Evolutionary conservation across 2,888 invertebrate species (phyloP), one percentile per base, ranked within the genome.

Genomic region (Aspidapion aeneum): DNA sequence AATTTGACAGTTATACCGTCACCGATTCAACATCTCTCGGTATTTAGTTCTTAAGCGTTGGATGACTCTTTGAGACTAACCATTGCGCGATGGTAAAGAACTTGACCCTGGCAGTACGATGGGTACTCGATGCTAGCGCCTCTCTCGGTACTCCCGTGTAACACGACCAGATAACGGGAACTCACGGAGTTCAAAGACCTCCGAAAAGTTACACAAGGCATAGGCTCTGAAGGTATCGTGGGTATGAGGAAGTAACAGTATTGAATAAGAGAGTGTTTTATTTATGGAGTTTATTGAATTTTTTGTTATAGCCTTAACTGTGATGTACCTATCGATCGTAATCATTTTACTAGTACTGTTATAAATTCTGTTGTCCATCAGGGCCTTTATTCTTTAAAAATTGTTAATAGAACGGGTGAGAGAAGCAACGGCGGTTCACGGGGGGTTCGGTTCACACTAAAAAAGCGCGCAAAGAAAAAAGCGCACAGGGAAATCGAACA

Each of bases 81-180:
- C 75, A 75, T 73, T 73, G 71, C 72, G 71, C 71, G 66, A 74
- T 72, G 73, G 73, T 79, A 80, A 80, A 35, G 35, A 35, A 79
- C 79, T 80, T 80, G 80, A 80, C 80, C 80, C 77, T 80, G 78
- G 75, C 74, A 75, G 74, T 74, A 71, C 71, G 72, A 67, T 69
- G 69, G 71, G 35, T 35, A 35, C 35, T 35, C 35, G 35, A 35
- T 12, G 35, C 35, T 74, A 78, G 78, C 78, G 76, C 77, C 70
- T 69, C 61, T 69, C 66, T 73, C 74, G 78, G 77, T 74, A 74
- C 75, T 74, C 35, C 35, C 35, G 35, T 35, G 35, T 72, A 74
- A 73, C 74, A 69, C 75, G 78, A 77, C 74, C 76, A 62, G 62
- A 69, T 74, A 76, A 75, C 76, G 77, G 75, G 74, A 76, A 70